Evolutionary conservation across 2,888 invertebrate genomes (phyloP).

Genomic region (Keiferia lycopersicella): DNA sequence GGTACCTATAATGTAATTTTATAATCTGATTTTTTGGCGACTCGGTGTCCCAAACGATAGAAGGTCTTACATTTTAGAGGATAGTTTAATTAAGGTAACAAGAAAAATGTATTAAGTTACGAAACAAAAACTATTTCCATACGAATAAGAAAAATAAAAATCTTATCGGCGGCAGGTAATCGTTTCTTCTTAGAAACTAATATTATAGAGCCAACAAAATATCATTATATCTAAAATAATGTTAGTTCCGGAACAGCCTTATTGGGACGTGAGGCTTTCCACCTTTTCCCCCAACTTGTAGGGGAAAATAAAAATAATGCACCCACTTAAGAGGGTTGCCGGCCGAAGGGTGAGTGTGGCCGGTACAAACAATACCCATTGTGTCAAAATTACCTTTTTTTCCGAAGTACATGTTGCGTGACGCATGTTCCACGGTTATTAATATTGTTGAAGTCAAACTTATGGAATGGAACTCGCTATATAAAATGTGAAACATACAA

Average conservation of each 20-base stretch:
- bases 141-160: too few species aligned
- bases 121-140: too few species aligned
- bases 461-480: too few species aligned
- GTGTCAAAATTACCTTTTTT: constrained; percentile 46
- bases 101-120: too few species aligned
- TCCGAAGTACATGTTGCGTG: constrained; percentile 36
- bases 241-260: constrained; percentile 36
- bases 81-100: too few species aligned
- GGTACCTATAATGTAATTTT: too few species aligned
- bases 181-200: too few species aligned
- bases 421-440: constrained; percentile 37
- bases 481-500: too few species aligned
- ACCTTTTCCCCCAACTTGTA: constrained; percentile 32
- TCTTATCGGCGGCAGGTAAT: too few species aligned
- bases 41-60: too few species aligned
- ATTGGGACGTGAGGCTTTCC: constrained; percentile 37
- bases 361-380: constrained; percentile 40
- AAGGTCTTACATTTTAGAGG: too few species aligned
- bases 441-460: constrained; percentile 29
- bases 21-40: too few species aligned
- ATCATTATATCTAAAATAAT: constrained; percentile 30
- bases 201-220: constrained; percentile 9
- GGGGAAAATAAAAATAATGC: constrained; percentile 32
- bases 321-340: constrained; percentile 28
- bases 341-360: constrained; percentile 20